phyloP scores from a whole-genome alignment of 2,797 vertebrate genomes.

The Cetoscarus ocellatus region DNA sequence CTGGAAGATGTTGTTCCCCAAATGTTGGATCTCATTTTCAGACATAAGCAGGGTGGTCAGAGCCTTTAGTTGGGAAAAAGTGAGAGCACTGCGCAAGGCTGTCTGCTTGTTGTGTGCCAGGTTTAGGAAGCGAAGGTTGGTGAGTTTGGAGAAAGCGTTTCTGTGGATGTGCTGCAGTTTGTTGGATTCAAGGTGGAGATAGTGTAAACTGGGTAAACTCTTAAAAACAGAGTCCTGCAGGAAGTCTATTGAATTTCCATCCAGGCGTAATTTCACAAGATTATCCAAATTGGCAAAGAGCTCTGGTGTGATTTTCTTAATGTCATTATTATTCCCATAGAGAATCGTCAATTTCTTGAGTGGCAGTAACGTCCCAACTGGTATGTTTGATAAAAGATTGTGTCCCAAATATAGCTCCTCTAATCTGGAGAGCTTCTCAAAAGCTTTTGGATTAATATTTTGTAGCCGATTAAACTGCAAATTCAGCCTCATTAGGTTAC shows the following conservation, averaged over 20 bases:
- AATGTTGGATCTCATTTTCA: constrained; percentile 88
- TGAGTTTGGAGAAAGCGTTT: constrained; percentile 88
- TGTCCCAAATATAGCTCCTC: constrained; percentile 96
- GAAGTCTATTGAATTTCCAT: constrained; percentile 88
- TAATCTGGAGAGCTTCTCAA: constrained; percentile 88
- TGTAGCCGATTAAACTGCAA: constrained; percentile 95
- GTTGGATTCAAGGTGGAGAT: constrained; percentile 94
- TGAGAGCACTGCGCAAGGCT: constrained; percentile 84
- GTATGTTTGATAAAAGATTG: constrained; percentile 87
- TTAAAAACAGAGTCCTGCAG: constrained; percentile 91
- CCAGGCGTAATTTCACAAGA: constrained; percentile 92
- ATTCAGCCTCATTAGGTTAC: constrained; percentile 89
- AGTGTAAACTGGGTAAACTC: constrained; percentile 87
- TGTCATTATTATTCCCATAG: constrained; percentile 90
- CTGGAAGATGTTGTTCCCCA: constrained; percentile 89
- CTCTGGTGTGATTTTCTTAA: constrained; percentile 84
- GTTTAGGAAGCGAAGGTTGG: constrained; percentile 92
- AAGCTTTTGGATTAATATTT: constrained; percentile 89
- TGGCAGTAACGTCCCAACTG: constrained; percentile 85
- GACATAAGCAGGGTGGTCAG: constrained; percentile 91
- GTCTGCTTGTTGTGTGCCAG: constrained; percentile 92
- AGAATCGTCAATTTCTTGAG: constrained; percentile 90
- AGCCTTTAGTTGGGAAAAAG: constrained; percentile 88
- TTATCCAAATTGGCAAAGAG: constrained; percentile 87
- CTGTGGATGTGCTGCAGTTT: constrained; percentile 90